Evolutionary conservation across 2,888 invertebrate species (phyloP).

Genomic region (Cremastobaeus sp.): DNA sequence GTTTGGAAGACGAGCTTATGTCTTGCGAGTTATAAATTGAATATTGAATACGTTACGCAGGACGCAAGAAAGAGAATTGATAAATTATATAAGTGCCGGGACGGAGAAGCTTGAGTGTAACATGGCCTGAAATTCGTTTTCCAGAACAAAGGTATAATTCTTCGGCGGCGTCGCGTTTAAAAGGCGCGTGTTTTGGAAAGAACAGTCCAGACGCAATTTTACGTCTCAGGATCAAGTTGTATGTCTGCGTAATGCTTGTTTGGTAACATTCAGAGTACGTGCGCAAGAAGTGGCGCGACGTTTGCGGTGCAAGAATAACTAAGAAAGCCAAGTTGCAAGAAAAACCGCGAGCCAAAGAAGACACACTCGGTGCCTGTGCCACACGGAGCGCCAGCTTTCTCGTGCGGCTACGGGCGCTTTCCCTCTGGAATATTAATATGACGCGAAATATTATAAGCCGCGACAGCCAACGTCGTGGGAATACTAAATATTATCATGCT

Average conservation of each 20-base stretch:
- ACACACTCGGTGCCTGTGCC: constrained; percentile 36
- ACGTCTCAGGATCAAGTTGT: constrained; percentile 50
- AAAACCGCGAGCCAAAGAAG: constrained; percentile 50
- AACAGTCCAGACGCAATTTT: constrained; percentile 55
- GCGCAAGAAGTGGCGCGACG: constrained; percentile 43
- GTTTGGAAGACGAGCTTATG: constrained; percentile 5
- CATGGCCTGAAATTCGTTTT: constrained; percentile 41
- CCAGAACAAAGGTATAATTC: constrained; percentile 32
- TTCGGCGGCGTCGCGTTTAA: constrained; percentile 27
- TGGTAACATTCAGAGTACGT: constrained; percentile 47
- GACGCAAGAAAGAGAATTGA: constrained; percentile 28
- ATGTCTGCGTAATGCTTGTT: constrained; percentile 49
- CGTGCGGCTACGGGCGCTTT: constrained; percentile 65
- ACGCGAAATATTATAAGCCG: constrained; percentile 78
- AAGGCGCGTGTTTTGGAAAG: constrained; percentile 36
- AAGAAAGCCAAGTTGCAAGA: constrained; percentile 52
- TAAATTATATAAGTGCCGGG: constrained; percentile 38
- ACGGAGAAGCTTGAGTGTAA: constrained; percentile 44
- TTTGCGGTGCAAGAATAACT: constrained; percentile 50
- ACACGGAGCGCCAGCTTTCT: constrained; percentile 47
- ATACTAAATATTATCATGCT: constrained; percentile 76
- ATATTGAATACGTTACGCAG: constrained; percentile 39
- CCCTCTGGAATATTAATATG: constrained; percentile 78
- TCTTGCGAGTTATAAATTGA: constrained; percentile 32
- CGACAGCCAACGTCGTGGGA: constrained; percentile 76